Evolutionary conservation across 2,888 invertebrate species (phyloP).

Genomic region (Cheilosia variabilis): DNA sequence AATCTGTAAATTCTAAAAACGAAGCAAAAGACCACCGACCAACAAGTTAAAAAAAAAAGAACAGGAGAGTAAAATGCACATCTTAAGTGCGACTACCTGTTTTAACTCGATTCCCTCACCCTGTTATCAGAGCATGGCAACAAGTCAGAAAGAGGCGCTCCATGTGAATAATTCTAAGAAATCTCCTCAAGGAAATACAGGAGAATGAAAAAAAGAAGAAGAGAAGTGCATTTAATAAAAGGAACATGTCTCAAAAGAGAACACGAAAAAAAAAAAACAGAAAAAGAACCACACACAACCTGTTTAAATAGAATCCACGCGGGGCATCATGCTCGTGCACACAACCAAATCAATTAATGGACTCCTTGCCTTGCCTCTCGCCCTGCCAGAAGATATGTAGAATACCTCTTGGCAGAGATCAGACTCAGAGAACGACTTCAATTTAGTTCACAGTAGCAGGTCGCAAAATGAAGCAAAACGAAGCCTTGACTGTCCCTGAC

Average conservation of each 20-base stretch:
- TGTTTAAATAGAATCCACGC: constrained; percentile 46
- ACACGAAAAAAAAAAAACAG: constrained; percentile 3
- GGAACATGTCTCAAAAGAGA: constrained; percentile 28
- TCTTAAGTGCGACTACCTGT: constrained; percentile 70
- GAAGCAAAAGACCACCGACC: background rate
- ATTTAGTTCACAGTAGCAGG: background rate
- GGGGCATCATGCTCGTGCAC: constrained; percentile 23
- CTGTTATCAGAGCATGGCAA: constrained; percentile 43
- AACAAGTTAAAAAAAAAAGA: background rate
- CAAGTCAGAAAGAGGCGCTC: constrained; percentile 42
- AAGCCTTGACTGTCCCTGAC: background rate
- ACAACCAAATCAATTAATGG: constrained; percentile 70
- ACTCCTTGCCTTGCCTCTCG: constrained; percentile 10
- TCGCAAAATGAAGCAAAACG: background rate
- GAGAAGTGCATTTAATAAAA: constrained; percentile 56
- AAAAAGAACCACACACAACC: constrained; percentile 15
- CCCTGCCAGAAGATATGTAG: background rate
- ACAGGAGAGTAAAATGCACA: constrained; percentile 48
- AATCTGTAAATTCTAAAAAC: constrained; percentile 1
- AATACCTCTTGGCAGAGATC: background rate
- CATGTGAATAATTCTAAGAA: constrained; percentile 60
- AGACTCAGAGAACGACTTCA: background rate
- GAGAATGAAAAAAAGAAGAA: constrained; percentile 25
- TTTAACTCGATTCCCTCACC: constrained; percentile 50
- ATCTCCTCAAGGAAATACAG: constrained; percentile 55